Base-by-base conservation (phyloP, 2,888 invertebrate species). In the Xanthorhoe spadicearia region DNA sequence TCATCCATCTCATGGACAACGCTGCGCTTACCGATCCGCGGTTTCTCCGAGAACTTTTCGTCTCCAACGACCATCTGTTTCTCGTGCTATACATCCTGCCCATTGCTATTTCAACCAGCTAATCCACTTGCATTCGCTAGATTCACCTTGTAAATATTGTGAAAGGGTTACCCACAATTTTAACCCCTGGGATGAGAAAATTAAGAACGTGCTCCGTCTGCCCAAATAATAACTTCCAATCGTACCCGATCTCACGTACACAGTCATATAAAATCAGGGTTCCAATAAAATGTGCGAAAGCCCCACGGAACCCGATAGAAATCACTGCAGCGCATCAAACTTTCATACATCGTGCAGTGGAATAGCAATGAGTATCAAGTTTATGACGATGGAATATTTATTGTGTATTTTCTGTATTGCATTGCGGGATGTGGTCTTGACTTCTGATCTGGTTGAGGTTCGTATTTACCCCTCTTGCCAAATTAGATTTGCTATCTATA, bases 241-340 rank as follows among this genome's bases (percentile, higher is more conserved):
- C 7, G 17, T 3, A 43, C 13, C 7, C 15, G 17, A 43, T 15
- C 48, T 17, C 48, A 72, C 74, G 74, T 74, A 53, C 18, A 66
- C 79, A 66, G 80, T 83, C 83, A 78, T 79, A 83, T 80, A 78
- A 80, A 80, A 82, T 83, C 77, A 79, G 77, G 77, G 77, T 77
- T 74, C 75, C 78, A 70, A 83, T 84, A 84, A 83, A 83, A 72
- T 80, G 76, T 73, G 72, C 56, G 75, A 72, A 77, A 79, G 69
- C 76, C 81, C 80, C 75, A 59, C 81, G 72, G 79, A 81, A 77
- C 84, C 62, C 84, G 81, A 85, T 85, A 81, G 78, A 77, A 87
- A 89, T 86, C 87, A 85, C 86, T 85, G 87, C 88, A 85, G 71
- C 71, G n/a, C 78, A 86, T 88, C 80, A 85, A 87, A 79, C 38